Base-by-base conservation (phyloP, 2,888 invertebrate genomes). In the Dermolepida albohirtum region DNA sequence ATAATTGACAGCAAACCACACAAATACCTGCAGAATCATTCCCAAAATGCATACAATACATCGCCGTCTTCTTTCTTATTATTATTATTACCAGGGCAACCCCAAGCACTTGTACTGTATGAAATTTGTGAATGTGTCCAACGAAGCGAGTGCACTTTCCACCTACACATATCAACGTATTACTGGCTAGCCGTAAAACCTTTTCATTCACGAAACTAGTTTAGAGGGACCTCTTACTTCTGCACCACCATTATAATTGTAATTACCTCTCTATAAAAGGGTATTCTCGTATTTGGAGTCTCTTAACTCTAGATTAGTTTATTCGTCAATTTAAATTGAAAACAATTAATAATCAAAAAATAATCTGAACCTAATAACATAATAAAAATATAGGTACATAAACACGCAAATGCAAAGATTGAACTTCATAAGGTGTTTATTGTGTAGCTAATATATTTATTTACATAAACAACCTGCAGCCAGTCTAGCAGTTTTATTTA, bases 91-190 rank as follows among this genome's bases (percentile, higher is more conserved):
- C 43, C 67, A 52, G 65, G 72, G 62, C 69, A 66, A 66, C 50
- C 63, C 63, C 65, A 67, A 70, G 72, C 74, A 76, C 76, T 77
- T 76, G 77, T 74, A 68, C 71, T 64, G 67, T 66, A 67, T 67
- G 51, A 59, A 68, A 57, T 68, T 66, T 55, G 62, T 81, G 79
- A 82, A 82, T 80, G 76, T 73, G 72, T 51, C 70, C 78, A 75
- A 62, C 73, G 74, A 74, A 73, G 76, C 79, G 80, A 64, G 72
- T 79, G 75, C 80, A 80, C 80, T 81, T 81, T 75, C 79, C 80
- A 76, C 81, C 81, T 80, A 79, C 81, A 47, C 39, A 43, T 50
- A 51, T 51, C 43, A 22, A 52, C 39, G 16, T 50, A 77, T 44
- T 54, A 16, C 43, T 55, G n/a, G 44, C 39, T 34, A n/a, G 14